Base-by-base conservation (phyloP, 2,797 vertebrate species). In the Emydoidea blandingii region DNA sequence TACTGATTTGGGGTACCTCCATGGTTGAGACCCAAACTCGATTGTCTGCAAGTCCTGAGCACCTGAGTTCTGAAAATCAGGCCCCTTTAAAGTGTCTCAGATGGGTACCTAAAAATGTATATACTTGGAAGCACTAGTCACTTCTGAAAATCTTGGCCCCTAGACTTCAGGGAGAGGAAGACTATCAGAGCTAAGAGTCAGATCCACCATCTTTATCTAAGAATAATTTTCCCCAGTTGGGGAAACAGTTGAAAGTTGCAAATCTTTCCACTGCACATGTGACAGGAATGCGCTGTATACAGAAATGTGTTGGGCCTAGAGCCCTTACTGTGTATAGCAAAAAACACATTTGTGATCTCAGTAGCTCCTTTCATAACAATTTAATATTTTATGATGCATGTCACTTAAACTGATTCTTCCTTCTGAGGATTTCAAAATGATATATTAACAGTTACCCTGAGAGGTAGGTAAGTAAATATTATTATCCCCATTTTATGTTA, bases 401-500 rank as follows among this genome's bases (percentile, higher is more conserved):
- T 49, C 74, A 78, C 44, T 29, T 47, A 31, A 78, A 49, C 44
- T 49, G 41, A 78, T 78, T 49, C 74, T 49, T 47, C 29, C 74
- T 6, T 49, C 4, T 18, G 41, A 76, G 27, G 27, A 76, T 47
- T 76, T 78, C 44, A 49, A 49, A 78, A 57, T 86, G 72, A 16
- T 41, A 52, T 52, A 15, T 34, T 87, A 54, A 53, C 10, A 88
- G 87, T 93, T 91, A 86, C 31, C 53, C 62, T 87, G 41, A 47
- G 74, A 49, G 44, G 47, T 78, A 78, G 68, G 27, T 78, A 78
- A 29, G 27, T 78, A 84, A 49, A 31, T 25, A 50, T 94, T 85
- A 90, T 87, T 92, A 85, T 88, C 94, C 14, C 50, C 85, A 18
- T 23, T 65, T 95, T 92, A 47, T 91, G 86, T 88, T 92, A 11